A percentile compares a stretch with the other conserved stretches of the same genome.
Conservation (phyloP, 2,888 invertebrate species). For the Eugnorisma glareosa region DNA sequence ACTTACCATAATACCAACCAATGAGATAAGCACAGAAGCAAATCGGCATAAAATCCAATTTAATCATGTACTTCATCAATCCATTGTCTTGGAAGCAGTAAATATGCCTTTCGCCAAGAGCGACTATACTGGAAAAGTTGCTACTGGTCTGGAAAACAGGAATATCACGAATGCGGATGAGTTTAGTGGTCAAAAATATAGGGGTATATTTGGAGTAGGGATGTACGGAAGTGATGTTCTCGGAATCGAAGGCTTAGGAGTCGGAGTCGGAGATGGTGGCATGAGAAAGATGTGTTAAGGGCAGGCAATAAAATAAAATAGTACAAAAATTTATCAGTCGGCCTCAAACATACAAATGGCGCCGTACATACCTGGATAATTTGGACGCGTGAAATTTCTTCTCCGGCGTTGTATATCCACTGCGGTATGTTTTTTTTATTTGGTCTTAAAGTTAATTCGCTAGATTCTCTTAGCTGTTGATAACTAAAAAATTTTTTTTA, state of each 20-base stretch:
- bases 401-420: constrained; percentile 96
- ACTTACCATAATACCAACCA: constrained; percentile 93
- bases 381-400: constrained; percentile 92
- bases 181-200: neutral
- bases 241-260: too few relatives aligned
- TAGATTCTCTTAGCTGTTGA: constrained; percentile 94
- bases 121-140: constrained; percentile 92
- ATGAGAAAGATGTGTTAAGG: too few relatives aligned
- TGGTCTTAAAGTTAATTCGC: constrained; percentile 90
- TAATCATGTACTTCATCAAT: constrained; percentile 94
- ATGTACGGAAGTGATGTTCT: too few relatives aligned
- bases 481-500: constrained; percentile 92
- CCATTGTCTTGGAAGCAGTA: constrained; percentile 95
- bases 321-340: too few relatives aligned
- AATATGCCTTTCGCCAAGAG: constrained; percentile 96
- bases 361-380: constrained; percentile 85
- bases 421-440: constrained; percentile 93
- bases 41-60: constrained; percentile 95
- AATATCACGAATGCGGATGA: neutral
- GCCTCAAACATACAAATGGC: neutral
- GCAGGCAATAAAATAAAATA: too few relatives aligned
- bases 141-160: constrained; percentile 88
- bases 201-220: neutral
- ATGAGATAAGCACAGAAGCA: constrained; percentile 94
- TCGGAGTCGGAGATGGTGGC: too few relatives aligned